Base-by-base conservation (phyloP, 2,888 invertebrate species). In the Tineola bisselliella region DNA sequence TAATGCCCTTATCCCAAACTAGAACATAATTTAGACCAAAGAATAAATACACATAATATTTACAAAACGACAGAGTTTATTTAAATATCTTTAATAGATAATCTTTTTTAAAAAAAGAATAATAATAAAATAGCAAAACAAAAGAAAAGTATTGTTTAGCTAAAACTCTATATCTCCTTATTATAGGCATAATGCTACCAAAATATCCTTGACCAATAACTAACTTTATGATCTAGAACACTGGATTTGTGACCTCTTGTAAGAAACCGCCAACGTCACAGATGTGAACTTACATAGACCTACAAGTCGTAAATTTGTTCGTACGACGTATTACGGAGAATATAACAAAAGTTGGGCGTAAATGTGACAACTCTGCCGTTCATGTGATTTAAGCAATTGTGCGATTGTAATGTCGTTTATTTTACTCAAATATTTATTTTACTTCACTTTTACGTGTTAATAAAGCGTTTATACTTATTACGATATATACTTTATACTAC, bases 191-290 rank as follows among this genome's bases (percentile, higher is more conserved):
- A 18, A 18, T 48, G 11, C 2, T 1, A 48, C 10, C 48, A 48
- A 5, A 48, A 48, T 48, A 13, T 13, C 1, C 12, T 48, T 38
- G 38, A 38, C 38, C 38, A 38, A 38, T 38, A 38, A 38, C 8
- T 18, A 56, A 19, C 17, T 56, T 58, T 58, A 58, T 58, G 19
- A 17, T 58, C 58, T n/a, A 58, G 10, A 58, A n/a, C 4, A n/a
- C 4, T 54, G 4, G 54, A 48, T 19, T 58, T 31, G 4, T 58
- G 58, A 13, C 58, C 33, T 33, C 31, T 15, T 31, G 17, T 13
- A 58, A 13, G n/a, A 30, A 13, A n/a, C 71, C 69, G 68, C 65
- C 63, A 19, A 17, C 61, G 61, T 10, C 33, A 43, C 56, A 58
- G 58, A 31, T 58, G 58, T 33, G n/a, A 19, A 15, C 56, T 56